Base-by-base conservation (phyloP, 2,797 vertebrate genomes). In the Phaenicophaeus curvirostris region DNA sequence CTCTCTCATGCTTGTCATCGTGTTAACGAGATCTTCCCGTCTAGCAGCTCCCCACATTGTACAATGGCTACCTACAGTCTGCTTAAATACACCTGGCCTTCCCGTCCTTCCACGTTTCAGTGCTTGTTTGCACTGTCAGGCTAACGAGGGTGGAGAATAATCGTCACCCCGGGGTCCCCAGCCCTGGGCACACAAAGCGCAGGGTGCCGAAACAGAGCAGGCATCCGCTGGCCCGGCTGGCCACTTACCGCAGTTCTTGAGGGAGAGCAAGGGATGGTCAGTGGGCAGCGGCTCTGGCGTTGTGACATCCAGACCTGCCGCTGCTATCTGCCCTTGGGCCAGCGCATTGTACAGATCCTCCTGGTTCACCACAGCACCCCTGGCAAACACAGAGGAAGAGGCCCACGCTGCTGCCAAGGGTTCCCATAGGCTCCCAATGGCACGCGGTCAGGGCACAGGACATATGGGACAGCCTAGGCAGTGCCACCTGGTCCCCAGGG, bases 251-350 rank as follows among this genome's bases (percentile, higher is more conserved):
- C 99, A 99, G 97, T 99, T 99, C 96, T 98, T 98, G 21, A 99
- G 98, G 27, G 98, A 98, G 12, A 99, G 98, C 37, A 99, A 97
- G 3, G 98, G 98, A 86, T 99, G 99, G 89, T 98, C 87, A 19
- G 98, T 98, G 35, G 99, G 99, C 93, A 99, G 97, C 0, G 99
- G 99, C 96, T 99, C 99, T 0, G 99, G 99, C 2, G 98, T 98
- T 0, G 99, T 99, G 81, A 99, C 99, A 3, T 99, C 99, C 81
- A 99, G 97, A 31, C 99, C 99, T 0, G 99, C 99, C 0, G 98
- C 99, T n/a, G 99, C 99, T 1, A 99, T 99, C 96, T 98, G 97
- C 24, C 99, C 98, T 0, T 72, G 96, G 66, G 76, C 90, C 95
- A 99, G 85, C 1, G 98, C 99, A 9, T 99, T 41, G 5, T 99